Base-by-base conservation (phyloP, 2,888 invertebrate species). In the Drosophila seclusa region DNA sequence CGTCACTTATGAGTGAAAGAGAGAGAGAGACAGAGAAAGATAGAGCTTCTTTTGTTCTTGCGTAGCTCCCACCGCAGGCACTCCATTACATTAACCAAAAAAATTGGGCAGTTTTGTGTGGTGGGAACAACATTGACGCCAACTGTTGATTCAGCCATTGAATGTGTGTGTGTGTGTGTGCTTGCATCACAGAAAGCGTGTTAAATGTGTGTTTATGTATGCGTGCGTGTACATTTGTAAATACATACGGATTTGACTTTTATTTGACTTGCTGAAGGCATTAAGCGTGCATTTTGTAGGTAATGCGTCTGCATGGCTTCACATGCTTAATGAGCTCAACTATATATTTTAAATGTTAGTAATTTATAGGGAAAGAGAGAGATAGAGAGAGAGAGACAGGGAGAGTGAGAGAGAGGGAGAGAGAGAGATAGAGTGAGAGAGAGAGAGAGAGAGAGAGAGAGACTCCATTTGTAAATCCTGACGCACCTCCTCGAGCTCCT, bases 401-500 rank as follows among this genome's bases (percentile, higher is more conserved):
- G 31, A 3, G 3, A 31, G 31, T 0, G 10, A 8, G 2, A 29
- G 29, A 4, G 7, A 1, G 7, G 6, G 29, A 6, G 31, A 8
- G 8, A 0, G 31, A 2, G 31, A 31, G 7, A 6, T 0, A 0
- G 31, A 31, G 2, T 2, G 2, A 31, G 8, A 2, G 0, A 31
- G 0, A 8, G 1, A 8, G 1, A 1, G 7, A 7, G 7, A 2
- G 31, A 2, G 31, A 8, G 7, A 31, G 7, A 31, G 31, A 31
- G 31, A 2, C 31, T 31, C 32, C 10, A 31, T 31, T 31, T 31
- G 31, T 31, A 31, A 31, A 31, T 31, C 31, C 31, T 31, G 31
- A 31, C 99, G 95, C 38, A 97, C 96, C 88, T 99, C 98, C 91
- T 99, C 99, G 91, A 98, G 94, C 92, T 99, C 99, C 82, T 98